Base-by-base conservation (phyloP, 92 coral and sea anemone species). In the Parazoanthus atlanticus region DNA sequence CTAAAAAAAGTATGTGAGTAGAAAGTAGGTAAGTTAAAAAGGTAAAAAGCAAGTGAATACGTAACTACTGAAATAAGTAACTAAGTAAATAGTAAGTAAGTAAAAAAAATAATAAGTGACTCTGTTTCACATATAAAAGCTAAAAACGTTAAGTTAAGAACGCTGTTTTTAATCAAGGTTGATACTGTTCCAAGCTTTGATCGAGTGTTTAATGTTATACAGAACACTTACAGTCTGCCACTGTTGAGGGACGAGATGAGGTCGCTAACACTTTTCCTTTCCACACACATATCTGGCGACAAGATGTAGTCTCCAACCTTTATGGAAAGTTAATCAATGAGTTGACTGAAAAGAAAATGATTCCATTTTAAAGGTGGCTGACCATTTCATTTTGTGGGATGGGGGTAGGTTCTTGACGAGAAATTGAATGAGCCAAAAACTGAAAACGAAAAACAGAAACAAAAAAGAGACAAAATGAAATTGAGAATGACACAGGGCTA, bases 271-370 rank as follows among this genome's bases (percentile, higher is more conserved):
- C 99, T 97, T 88, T 97, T 97, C 38, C 99, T 92, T 80, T 97
- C 99, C 28, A 97, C 98, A 58, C 99, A 97, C 96, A 97, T 94
- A 80, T 97, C 98, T 36, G 96, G 97, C 47, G 95, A 91, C 33
- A 97, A 90, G 61, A 97, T 97, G 88, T 97, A 97, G 83, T 97
- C 99, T 15, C 99, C 99, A 75, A 97, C 99, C 99, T 97, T 79
- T 7, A 31, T 10, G 72, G 69, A 77, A 28, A 67, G 46, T 47
- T 61, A 74, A 10, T 28, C 67, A 70, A 17, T 47, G 46, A 46
- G 30, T 85, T 25, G 2, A 9, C 31, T n/a, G 17, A n/a, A 19
- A 69, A 61, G 58, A 11, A 54, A 16, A 31, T 52, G 85, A 56
- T 17, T n/a, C n/a, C 21, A 19, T 17, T 17, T 28, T 25, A 4